These are phyloP conservation scores for Dermatemys mawii DNA, from an alignment of 2,113 vertebrate genomes.

Conservation along the genomic window DNA sequence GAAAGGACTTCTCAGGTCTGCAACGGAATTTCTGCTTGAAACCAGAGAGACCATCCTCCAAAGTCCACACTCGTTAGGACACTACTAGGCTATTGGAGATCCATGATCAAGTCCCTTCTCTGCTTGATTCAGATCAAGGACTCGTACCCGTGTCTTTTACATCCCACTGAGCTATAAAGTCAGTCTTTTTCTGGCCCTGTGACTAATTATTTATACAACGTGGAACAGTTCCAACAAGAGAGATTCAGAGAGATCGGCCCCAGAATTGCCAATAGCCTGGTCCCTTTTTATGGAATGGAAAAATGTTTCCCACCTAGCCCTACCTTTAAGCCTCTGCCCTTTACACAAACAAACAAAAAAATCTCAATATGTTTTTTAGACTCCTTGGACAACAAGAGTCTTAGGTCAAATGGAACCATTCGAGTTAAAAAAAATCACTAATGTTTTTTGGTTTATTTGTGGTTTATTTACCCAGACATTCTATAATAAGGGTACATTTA, in stretches of 20 bases:
- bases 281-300: no score
- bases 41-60: neutral
- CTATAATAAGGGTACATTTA: neutral
- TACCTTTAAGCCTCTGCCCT: neutral
- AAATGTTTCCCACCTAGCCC: no score
- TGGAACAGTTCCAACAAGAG: neutral
- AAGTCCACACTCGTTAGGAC: neutral
- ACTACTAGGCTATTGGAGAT: neutral
- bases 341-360: neutral
- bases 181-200: neutral
- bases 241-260: neutral
- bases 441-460: no score
- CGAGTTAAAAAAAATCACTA: neutral
- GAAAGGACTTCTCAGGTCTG: neutral
- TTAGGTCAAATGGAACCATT: neutral
- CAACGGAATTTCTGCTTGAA: neutral
- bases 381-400: neutral
- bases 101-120: neutral
- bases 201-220: neutral
- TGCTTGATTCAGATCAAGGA: neutral
- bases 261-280: neutral
- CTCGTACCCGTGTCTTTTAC: neutral
- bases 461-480: neutral
- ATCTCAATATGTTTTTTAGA: neutral
- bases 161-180: neutral